Percentiles rank a stretch among this genome's conserved stretches.
Evolutionary conservation across 1,140 invertebrate species (phyloP).

Genomic region (Zaprionus capensis): DNA sequence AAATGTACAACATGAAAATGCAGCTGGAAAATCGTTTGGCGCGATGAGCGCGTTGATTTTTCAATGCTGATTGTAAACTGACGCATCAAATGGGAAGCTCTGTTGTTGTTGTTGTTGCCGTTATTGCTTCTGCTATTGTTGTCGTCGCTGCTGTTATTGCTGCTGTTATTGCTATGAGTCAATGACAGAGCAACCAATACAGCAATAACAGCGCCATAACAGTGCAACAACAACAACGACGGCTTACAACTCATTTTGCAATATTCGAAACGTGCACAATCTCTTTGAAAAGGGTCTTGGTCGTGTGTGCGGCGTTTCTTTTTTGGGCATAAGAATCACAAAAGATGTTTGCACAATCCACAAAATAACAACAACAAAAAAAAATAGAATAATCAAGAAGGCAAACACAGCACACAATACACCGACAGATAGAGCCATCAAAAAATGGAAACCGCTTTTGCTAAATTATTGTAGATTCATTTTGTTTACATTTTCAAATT

Average conservation of each 20-base stretch:
- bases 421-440: constrained; percentile 48
- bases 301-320: constrained; percentile 43
- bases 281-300: constrained; percentile 72
- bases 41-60: constrained; percentile 40
- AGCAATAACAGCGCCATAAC: constrained; percentile 8
- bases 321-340: constrained; percentile 49
- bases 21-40: constrained; percentile 59
- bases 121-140: constrained; percentile 36
- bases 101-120: constrained; percentile 34
- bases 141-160: constrained; percentile 36
- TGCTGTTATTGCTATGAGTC: constrained; percentile 40
- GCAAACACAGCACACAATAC: constrained; percentile 15
- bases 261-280: constrained; percentile 71
- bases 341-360: constrained; percentile 54
- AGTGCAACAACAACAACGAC: constrained; percentile 5
- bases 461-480: constrained; percentile 28
- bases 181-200: constrained; percentile 47
- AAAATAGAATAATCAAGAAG: constrained; percentile 41
- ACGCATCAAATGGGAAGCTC: constrained; percentile 71
- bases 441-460: constrained; percentile 48
- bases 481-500: constrained; percentile 43
- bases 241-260: constrained; percentile 71
- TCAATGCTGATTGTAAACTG: constrained; percentile 72
- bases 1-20: constrained; percentile 52
- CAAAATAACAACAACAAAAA: constrained; percentile 24